Evolutionary conservation across 1,140 invertebrate genomes (phyloP), one percentile per base, ranked within the genome.

Genomic region (Procambarus clarkii): DNA sequence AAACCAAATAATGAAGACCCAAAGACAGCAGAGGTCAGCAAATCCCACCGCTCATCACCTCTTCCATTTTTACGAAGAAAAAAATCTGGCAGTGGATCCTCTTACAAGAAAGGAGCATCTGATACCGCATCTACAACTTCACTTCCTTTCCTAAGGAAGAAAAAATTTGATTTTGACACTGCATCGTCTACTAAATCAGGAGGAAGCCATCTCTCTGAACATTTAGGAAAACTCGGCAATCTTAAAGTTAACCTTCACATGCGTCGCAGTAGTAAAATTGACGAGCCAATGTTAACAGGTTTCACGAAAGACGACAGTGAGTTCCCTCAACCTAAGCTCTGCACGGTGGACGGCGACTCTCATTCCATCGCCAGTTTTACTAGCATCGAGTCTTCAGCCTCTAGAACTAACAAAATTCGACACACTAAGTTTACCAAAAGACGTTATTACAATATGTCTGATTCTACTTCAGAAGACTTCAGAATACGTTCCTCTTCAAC

Each of bases 381-480:
- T 0, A 92, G 92, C 71, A 90, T 91, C 46, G 92, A 92, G 50
- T 92, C 92, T 7, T 92, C 85, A 4, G 86, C 92, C 64, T 84
- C 76, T 5, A 45, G 76, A 9, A 77, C 79, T 60, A 83, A 86
- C 50, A 86, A 86, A 91, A 46, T 76, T 11, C 88, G 85, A 82
- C 64, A 82, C 46, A 71, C 45, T 15, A 85, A 69, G 77, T n/a
- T 69, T n/a, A 21, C 58, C 15, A 80, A 77, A 34, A 91, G 79
- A 71, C 71, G 69, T 50, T 50, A 50, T 15, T 79, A 85, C 50
- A 21, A 78, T 9, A 48, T 85, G 15, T 60, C 60, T 60, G 82
- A 79, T 1, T 21, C 74, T 11, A 69, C 60, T n/a, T 74, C 74
- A 13, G 3, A 71, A n/a, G 83, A 91, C 11, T 21, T 87, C 44